Conservation (phyloP, 1,140 invertebrate genomes). For the Sarcophaga peregrina region DNA sequence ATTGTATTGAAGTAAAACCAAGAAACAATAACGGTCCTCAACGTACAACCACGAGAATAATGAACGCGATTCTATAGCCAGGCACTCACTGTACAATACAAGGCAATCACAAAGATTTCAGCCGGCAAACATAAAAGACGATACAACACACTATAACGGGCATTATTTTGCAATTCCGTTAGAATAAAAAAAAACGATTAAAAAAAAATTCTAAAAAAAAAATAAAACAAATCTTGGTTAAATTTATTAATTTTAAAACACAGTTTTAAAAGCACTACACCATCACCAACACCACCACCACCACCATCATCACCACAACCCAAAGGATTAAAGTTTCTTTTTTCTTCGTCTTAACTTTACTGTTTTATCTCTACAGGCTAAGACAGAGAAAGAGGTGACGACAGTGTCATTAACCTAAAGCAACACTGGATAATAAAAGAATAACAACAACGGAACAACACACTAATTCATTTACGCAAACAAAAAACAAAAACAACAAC, state of each 20-base stretch:
- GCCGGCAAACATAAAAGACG: slow-evolving; percentile 35
- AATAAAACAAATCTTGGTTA: neutral
- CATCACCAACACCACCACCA: no score
- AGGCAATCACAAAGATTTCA: slow-evolving; percentile 32
- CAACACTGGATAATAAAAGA: no score
- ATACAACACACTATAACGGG: neutral
- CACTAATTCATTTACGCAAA: no score
- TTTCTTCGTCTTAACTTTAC: no score
- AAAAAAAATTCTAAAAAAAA: neutral
- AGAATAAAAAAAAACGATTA: neutral
- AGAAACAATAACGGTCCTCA: slow-evolving; percentile 8
- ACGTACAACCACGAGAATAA: neutral
- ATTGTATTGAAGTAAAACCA: neutral
- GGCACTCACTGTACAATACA: neutral
- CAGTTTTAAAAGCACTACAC: no score
- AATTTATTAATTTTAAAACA: neutral
- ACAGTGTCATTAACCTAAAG: no score
- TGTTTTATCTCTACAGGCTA: no score
- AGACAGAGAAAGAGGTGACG: no score
- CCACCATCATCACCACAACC: no score
- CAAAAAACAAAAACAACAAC: no score
- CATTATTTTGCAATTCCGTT: neutral
- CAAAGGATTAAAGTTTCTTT: no score
- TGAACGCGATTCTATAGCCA: neutral
- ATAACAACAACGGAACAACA: no score